These are phyloP conservation scores for Cebus imitator DNA, from an alignment of 2,113 vertebrate genomes.

Conservation along the genomic window DNA sequence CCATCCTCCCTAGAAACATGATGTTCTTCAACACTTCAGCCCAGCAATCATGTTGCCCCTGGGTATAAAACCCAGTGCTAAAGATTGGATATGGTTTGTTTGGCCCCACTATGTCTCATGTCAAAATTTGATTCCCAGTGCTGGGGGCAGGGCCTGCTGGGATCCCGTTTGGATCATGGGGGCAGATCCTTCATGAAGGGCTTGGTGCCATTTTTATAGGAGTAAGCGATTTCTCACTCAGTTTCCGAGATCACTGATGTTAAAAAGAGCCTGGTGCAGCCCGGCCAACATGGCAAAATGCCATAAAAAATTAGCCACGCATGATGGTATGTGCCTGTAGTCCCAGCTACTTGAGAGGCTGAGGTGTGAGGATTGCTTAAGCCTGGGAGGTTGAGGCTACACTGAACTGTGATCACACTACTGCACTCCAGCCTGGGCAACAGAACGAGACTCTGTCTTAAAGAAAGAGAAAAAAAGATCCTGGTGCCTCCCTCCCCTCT, in stretches of 20 bases:
- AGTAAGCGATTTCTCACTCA: background rate
- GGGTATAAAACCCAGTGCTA: background rate
- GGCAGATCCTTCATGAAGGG: background rate
- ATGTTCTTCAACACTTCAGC: background rate
- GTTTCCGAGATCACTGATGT: background rate
- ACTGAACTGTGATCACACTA: no score
- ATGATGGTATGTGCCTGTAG: background rate
- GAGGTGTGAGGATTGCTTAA: background rate
- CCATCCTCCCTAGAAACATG: background rate
- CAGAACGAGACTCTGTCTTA: background rate
- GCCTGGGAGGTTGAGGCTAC: no score
- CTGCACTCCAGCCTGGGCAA: background rate
- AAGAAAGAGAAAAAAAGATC: background rate
- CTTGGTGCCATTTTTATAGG: background rate
- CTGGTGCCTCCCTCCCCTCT: background rate
- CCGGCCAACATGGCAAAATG: no score
- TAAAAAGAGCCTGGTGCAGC: background rate
- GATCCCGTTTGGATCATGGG: background rate
- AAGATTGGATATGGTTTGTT: background rate
- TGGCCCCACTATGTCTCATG: no score
- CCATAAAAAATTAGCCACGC: background rate
- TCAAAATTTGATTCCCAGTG: background rate
- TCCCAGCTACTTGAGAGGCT: background rate
- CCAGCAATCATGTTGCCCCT: background rate
- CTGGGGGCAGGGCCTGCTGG: background rate